These are phyloP conservation scores for Entelurus aequoreus DNA, from an alignment of 2,113 vertebrate species.

Conservation along the genomic window DNA sequence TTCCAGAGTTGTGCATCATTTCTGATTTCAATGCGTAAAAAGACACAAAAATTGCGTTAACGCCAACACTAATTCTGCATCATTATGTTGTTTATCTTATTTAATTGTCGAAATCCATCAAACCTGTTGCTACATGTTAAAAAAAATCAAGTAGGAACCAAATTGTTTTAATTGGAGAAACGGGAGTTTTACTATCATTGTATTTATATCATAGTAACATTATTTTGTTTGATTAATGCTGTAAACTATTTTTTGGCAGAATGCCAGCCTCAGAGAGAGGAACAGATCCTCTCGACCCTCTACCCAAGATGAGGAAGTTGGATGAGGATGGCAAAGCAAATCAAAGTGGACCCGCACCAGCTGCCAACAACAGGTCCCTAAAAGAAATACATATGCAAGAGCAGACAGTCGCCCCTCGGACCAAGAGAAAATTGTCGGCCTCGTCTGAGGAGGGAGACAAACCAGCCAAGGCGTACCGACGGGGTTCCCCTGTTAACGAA, in stretches of 20 bases:
- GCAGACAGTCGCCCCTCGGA: conserved; percentile 41
- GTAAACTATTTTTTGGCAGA: conserved; percentile 38
- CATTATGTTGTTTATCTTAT: background rate
- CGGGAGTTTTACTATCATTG: background rate
- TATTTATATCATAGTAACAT: background rate
- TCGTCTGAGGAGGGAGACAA: conserved; percentile 41
- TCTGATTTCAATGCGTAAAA: no score
- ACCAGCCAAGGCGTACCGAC: conserved; percentile 39
- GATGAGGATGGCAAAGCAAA: conserved; percentile 54
- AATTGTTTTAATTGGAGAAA: no score
- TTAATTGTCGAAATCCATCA: no score
- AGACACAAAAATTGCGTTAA: no score
- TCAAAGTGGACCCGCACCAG: conserved; percentile 46
- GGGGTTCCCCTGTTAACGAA: conserved; percentile 47
- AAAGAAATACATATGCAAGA: conserved; percentile 47
- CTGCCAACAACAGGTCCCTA: conserved; percentile 37
- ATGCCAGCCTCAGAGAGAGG: conserved; percentile 73
- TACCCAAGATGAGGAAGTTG: conserved; percentile 62
- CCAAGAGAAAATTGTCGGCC: conserved; percentile 54
- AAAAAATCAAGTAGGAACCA: no score
- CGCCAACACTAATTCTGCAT: no score
- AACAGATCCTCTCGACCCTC: conserved; percentile 51
- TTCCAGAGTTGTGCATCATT: no score
- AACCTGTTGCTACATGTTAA: background rate
- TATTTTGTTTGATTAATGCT: no score